Evolutionary conservation across 2,888 invertebrate genomes (phyloP).

Genomic region (Phasia obesa): DNA sequence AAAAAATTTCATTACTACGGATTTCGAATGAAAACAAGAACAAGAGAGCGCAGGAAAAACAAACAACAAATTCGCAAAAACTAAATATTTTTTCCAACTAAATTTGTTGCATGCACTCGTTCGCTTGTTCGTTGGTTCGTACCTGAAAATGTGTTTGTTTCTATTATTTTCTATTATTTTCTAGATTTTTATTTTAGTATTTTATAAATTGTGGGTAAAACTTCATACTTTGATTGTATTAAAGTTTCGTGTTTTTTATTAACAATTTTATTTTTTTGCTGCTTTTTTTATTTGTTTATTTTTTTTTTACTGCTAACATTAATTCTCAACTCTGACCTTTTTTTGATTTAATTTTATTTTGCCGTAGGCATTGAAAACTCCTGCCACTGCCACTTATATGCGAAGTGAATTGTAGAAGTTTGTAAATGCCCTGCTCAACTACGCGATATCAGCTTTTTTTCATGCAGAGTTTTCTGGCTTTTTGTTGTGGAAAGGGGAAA

Average conservation of each 20-base stretch:
- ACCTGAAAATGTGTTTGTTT: too few relatives aligned
- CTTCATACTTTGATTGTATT: conserved; percentile 39
- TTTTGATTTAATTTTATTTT: conserved; percentile 45
- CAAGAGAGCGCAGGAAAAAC: conserved; percentile 10
- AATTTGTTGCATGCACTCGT: conserved; percentile 40
- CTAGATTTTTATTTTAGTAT: not conserved
- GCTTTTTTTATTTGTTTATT: conserved; percentile 8
- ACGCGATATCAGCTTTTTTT: not conserved
- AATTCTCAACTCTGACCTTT: conserved; percentile 41
- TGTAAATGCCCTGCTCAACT: conserved; percentile 4
- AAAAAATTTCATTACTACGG: conserved; percentile 39
- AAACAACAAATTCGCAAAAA: conserved; percentile 39
- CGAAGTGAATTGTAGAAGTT: not conserved
- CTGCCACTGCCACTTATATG: conserved; percentile 2
- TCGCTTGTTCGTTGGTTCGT: too few relatives aligned
- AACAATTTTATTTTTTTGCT: conserved; percentile 42
- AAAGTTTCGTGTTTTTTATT: conserved; percentile 30
- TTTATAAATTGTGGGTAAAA: conserved; percentile 25
- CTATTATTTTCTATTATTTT: conserved; percentile 1
- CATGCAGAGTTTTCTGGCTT: not conserved
- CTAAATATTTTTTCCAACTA: conserved; percentile 24
- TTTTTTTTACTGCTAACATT: conserved; percentile 15
- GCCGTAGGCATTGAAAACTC: conserved; percentile 43
- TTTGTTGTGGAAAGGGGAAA: not conserved
- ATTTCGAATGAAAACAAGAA: conserved; percentile 6